Conservation (phyloP, 1,140 invertebrate genomes). For the Cardiocondyla obscurior region DNA sequence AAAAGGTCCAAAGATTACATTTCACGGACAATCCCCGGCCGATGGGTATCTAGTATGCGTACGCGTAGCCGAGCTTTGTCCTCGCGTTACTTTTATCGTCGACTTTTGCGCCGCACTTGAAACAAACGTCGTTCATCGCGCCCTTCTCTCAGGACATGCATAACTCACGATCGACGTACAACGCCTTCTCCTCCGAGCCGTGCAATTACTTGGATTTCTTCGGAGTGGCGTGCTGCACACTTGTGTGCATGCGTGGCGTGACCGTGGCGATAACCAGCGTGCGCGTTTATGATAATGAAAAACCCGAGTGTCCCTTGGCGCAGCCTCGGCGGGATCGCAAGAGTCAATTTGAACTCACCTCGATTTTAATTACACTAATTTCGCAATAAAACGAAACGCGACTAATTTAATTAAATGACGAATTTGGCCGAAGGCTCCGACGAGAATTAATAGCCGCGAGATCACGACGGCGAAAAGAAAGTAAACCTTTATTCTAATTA, state of each 20-base stretch:
- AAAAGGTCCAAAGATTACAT: neutral
- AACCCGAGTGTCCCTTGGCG: slow-evolving; percentile 7
- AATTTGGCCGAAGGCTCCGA: too few relatives aligned
- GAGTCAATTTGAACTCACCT: neutral
- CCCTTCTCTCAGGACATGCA: slow-evolving; percentile 9
- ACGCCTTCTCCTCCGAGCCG: neutral
- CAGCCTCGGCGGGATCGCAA: neutral
- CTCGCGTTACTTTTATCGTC: slow-evolving; percentile 16
- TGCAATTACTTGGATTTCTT: slow-evolving; percentile 50
- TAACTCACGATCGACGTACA: slow-evolving; percentile 43
- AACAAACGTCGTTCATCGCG: slow-evolving; percentile 26
- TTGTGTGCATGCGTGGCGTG: slow-evolving; percentile 25
- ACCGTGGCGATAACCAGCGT: slow-evolving; percentile 7
- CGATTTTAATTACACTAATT: slow-evolving; percentile 9
- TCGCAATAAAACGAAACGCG: neutral
- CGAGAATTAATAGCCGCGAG: neutral
- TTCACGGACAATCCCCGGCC: neutral
- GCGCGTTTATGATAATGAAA: slow-evolving; percentile 45
- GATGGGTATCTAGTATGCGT: slow-evolving; percentile 10
- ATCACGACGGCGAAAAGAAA: neutral
- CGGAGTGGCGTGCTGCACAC: neutral
- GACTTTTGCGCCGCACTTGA: slow-evolving; percentile 9
- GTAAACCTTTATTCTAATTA: neutral
- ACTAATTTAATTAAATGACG: neutral
- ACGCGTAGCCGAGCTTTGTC: slow-evolving; percentile 39